Percentiles rank a stretch among this genome's conserved stretches.
Evolutionary conservation across 1,140 invertebrate species (phyloP).

Genomic region (Drosophila truncata): DNA sequence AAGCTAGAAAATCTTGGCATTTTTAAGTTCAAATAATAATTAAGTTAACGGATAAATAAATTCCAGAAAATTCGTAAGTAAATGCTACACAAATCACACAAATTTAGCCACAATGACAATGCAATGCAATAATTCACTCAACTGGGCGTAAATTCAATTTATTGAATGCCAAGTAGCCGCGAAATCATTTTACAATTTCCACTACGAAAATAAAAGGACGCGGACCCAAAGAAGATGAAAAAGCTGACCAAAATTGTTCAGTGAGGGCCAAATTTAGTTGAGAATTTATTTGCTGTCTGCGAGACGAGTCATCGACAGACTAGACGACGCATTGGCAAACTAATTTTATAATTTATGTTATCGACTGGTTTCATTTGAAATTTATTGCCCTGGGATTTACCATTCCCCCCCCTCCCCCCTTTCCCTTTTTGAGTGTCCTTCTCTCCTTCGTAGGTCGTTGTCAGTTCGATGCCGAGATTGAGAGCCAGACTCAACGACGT

Average conservation of each 20-base stretch:
- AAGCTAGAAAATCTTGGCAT: neutral
- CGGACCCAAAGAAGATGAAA: constrained; percentile 4
- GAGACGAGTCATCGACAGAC: constrained; percentile 27
- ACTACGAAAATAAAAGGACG: constrained; percentile 3
- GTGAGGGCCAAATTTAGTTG: constrained; percentile 29
- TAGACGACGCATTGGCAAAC: constrained; percentile 49
- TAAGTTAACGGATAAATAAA: constrained; percentile 25
- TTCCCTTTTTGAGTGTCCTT: constrained; percentile 29
- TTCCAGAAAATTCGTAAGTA: neutral
- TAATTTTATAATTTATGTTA: constrained; percentile 71
- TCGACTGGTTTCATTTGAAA: constrained; percentile 59
- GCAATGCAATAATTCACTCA: constrained; percentile 47
- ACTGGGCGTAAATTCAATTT: constrained; percentile 53
- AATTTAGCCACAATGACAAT: constrained; percentile 12
- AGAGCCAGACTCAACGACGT: constrained; percentile 30
- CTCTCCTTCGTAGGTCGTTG: constrained; percentile 2
- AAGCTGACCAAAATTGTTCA: constrained; percentile 23
- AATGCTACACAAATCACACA: constrained; percentile 3
- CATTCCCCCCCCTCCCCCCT: neutral
- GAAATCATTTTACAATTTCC: constrained; percentile 47
- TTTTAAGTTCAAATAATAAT: neutral
- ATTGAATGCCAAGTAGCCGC: constrained; percentile 39
- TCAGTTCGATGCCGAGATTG: constrained; percentile 33
- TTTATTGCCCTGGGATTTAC: constrained; percentile 41
- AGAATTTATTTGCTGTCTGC: constrained; percentile 50